Evolutionary conservation across 2,113 vertebrate species (phyloP).

Genomic region (Stictonetta naevosa): DNA sequence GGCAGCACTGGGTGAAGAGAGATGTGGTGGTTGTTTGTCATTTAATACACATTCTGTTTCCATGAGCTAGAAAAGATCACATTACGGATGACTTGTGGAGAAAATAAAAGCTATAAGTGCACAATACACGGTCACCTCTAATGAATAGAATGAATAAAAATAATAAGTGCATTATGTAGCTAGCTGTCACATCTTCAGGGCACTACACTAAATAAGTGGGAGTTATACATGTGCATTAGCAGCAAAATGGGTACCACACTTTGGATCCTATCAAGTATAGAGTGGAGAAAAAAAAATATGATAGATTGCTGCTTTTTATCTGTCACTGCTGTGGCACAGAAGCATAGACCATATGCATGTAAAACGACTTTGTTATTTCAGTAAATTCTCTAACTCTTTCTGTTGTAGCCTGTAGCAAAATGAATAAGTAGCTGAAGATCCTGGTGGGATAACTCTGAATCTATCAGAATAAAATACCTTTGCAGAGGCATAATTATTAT

Average conservation of each 20-base stretch:
- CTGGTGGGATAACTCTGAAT: conserved; percentile 66
- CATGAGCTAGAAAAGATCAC: conserved; percentile 33
- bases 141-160: conserved; percentile 74
- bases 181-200: conserved; percentile 63
- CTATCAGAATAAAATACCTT: conserved; percentile 66
- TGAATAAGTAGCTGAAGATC: conserved; percentile 67
- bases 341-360: conserved; percentile 62
- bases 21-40: conserved; percentile 8
- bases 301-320: conserved; percentile 71
- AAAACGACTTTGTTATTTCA: conserved; percentile 68
- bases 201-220: conserved; percentile 64
- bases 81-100: conserved; percentile 56
- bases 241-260: conserved; percentile 47
- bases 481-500: conserved; percentile 61
- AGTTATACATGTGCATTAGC: conserved; percentile 65
- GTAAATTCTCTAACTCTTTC: conserved; percentile 67
- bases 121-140: conserved; percentile 22
- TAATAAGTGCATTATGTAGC: conserved; percentile 64
- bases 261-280: conserved; percentile 49
- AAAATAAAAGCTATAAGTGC: conserved; percentile 33
- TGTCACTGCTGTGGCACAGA: conserved; percentile 58
- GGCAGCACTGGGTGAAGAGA: neutral
- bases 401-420: conserved; percentile 71
- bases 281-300: conserved; percentile 26
- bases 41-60: conserved; percentile 52